Base-by-base conservation (phyloP, 92 coral and sea anemone species). In the Epizoanthus stellaris region DNA sequence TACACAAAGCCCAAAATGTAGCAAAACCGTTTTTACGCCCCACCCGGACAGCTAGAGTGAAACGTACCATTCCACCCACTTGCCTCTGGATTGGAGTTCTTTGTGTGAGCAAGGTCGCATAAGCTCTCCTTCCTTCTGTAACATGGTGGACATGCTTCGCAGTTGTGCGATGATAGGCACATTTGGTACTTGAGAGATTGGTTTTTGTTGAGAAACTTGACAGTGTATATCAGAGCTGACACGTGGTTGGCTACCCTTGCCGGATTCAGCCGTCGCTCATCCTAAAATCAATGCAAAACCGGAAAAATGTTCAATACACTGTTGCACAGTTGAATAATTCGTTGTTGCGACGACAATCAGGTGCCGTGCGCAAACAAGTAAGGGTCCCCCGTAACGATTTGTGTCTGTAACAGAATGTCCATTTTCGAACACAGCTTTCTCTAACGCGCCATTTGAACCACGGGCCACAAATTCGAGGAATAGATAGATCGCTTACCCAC, bases 401-500 rank as follows among this genome's bases (percentile, higher is more conserved):
- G 74, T 43, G 43, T 68, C 74, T 68, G 74, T 14, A 68, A 68
- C 36, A 30, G 36, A 30, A 30, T 30, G 36, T 30, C 1, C 36
- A 30, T 30, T 0, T 30, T 30, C 1, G 2, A 30, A 30, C 36
- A 30, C 2, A 1, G 36, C 36, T 30, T 30, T 30, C 36, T 30
- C 36, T 30, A 30, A 30, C 2, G 36, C 1, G 36, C 36, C 36
- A 30, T 1, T 30, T 30, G 36, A 30, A 30, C 36, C 36, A 1
- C 1, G 2, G 36, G 36, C 36, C 36, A 30, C 36, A 30, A 64
- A 64, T 64, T 64, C 0, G 69, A 64, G 69, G 69, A 9, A 64
- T 64, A 64, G 69, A 64, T 5, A 64, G 69, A 64, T 64, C 69
- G 76, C 40, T 76, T 76, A 76, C 81, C 81, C 64, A 21, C 81